Evolutionary conservation across 2,797 vertebrate species (phyloP).

Genomic region (Sebastes trivittatus): DNA sequence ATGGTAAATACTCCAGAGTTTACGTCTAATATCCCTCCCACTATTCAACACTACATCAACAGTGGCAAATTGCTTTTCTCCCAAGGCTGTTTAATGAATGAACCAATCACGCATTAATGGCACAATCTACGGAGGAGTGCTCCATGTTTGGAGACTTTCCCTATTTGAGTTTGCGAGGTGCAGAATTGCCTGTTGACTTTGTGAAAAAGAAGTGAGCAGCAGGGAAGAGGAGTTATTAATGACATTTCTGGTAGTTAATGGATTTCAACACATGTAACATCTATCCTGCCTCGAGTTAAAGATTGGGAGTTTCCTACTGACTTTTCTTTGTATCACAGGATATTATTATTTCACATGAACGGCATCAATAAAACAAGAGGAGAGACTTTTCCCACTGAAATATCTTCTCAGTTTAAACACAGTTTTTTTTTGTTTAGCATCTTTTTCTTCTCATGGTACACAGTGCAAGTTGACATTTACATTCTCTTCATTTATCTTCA

Average conservation of each 20-base stretch:
- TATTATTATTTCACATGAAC: background rate
- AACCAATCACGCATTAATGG: constrained; percentile 29
- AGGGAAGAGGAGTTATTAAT: background rate
- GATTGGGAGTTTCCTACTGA: background rate
- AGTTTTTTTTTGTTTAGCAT: background rate
- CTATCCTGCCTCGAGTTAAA: background rate
- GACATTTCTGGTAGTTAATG: background rate
- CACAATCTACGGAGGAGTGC: constrained; percentile 18
- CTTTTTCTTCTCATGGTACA: background rate
- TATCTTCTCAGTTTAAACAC: background rate
- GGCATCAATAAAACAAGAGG: background rate
- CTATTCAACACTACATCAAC: constrained; percentile 15
- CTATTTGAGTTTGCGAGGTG: background rate
- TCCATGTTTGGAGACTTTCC: constrained; percentile 19
- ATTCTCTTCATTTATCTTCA: background rate
- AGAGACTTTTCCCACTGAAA: background rate
- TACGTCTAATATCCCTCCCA: background rate
- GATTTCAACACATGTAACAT: background rate
- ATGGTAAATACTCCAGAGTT: constrained; percentile 2
- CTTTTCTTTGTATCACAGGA: background rate
- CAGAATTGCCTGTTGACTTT: background rate
- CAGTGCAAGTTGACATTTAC: background rate
- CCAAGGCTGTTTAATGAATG: constrained; percentile 22
- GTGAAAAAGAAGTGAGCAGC: background rate
- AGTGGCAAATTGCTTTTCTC: constrained; percentile 25